These are phyloP conservation scores for Loripinus fragilis DNA, from an alignment of 2,888 invertebrate species.

Conservation along the genomic window DNA sequence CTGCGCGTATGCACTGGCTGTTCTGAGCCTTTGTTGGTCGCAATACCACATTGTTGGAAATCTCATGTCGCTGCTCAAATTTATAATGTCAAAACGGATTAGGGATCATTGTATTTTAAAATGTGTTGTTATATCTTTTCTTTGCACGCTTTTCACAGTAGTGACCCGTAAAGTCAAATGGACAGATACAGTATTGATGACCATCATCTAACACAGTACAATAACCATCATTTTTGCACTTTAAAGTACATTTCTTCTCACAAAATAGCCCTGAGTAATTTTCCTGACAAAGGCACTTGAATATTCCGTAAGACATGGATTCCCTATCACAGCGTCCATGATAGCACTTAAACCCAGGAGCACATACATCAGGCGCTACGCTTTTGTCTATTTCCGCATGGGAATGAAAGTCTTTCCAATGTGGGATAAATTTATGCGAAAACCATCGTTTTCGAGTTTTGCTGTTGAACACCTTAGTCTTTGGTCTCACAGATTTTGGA, in stretches of 20 bases:
- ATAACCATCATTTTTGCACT: conserved; percentile 47
- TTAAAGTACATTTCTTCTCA: conserved; percentile 54
- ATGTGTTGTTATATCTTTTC: not conserved
- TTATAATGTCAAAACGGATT: too few species aligned
- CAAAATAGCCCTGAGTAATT: conserved; percentile 57
- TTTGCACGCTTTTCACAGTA: conserved; percentile 41
- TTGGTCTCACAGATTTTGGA: not conserved
- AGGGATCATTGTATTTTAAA: too few species aligned
- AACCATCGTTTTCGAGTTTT: conserved; percentile 31
- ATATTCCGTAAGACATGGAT: conserved; percentile 38
- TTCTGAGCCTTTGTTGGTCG: too few species aligned
- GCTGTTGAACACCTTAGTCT: not conserved
- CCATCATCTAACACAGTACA: conserved; percentile 52
- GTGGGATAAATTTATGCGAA: conserved; percentile 26
- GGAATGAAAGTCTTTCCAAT: conserved; percentile 47
- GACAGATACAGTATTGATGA: conserved; percentile 53
- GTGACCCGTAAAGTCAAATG: conserved; percentile 46
- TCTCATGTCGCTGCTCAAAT: too few species aligned
- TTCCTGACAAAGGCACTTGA: conserved; percentile 48
- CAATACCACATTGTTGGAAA: too few species aligned
- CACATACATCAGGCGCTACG: conserved; percentile 54
- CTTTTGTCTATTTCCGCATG: conserved; percentile 56
- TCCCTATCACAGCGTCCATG: conserved; percentile 55
- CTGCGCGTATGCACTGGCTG: too few species aligned
- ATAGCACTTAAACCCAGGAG: conserved; percentile 58